phyloP scores from a whole-genome alignment of 2,797 vertebrate species.

The Anguilla anguilla region DNA sequence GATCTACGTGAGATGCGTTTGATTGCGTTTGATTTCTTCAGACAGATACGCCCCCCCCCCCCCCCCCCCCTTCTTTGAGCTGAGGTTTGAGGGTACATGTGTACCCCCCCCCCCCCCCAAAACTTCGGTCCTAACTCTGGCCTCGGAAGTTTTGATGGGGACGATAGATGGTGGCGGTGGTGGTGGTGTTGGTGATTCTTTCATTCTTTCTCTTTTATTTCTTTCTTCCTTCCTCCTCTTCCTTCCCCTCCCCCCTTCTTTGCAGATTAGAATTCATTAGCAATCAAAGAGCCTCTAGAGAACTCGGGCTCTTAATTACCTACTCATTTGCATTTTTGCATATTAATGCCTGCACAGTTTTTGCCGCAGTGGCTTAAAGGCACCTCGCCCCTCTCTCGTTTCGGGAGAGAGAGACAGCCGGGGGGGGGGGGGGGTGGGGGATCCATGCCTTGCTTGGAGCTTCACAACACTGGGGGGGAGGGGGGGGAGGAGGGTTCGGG shows the following conservation, averaged over 20 bases:
- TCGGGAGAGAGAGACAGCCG: conserved; percentile 34
- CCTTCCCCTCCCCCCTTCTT: conserved; percentile 68
- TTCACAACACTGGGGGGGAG: conserved; percentile 11
- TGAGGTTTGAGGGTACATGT: neutral
- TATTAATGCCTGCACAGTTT: conserved; percentile 90
- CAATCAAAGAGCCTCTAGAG: conserved; percentile 83
- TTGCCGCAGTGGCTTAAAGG: conserved; percentile 69
- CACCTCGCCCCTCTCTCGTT: conserved; percentile 46
- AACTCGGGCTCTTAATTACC: conserved; percentile 87
- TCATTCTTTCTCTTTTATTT: conserved; percentile 70
- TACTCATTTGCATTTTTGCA: conserved; percentile 96
- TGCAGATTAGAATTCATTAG: conserved; percentile 83
- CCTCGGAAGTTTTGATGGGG: conserved; percentile 52
- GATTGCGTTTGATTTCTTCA: too few species aligned
- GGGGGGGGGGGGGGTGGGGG: conserved; percentile 35
- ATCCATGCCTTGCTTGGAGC: conserved; percentile 26
- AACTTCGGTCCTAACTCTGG: conserved; percentile 25
- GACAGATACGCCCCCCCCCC: neutral
- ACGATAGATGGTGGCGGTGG: conserved; percentile 43
- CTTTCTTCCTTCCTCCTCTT: conserved; percentile 66
- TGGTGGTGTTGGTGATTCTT: conserved; percentile 51
- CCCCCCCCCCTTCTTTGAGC: too few species aligned
- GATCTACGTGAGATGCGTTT: too few species aligned
- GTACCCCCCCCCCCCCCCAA: neutral
- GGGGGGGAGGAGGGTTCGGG: neutral